These are phyloP conservation scores for Rhopalosiphum padi DNA, from an alignment of 1,140 invertebrate species.

Conservation along the genomic window DNA sequence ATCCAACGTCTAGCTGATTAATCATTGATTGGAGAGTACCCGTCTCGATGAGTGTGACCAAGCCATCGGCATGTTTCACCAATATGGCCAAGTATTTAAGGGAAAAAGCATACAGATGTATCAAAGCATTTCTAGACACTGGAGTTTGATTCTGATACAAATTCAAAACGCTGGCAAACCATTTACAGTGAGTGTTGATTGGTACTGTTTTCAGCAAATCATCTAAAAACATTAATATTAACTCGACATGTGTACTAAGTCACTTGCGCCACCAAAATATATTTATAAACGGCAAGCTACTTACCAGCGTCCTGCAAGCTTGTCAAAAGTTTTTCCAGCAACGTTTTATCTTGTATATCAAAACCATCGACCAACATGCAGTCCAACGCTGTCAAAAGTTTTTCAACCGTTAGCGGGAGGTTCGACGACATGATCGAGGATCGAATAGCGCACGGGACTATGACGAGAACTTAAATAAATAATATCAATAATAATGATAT, in stretches of 20 bases:
- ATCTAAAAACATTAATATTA: neutral
- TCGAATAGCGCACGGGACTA: neutral
- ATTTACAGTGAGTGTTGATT: neutral
- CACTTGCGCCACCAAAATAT: neutral
- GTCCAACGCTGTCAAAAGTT: neutral
- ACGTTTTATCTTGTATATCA: slow-evolving; percentile 22
- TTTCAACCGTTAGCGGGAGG: neutral
- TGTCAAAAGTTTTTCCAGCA: slow-evolving; percentile 39
- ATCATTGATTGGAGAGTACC: neutral
- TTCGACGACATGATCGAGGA: neutral
- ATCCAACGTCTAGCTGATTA: neutral
- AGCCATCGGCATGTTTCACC: neutral
- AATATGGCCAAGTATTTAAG: slow-evolving; percentile 44
- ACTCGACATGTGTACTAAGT: neutral
- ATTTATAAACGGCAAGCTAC: neutral
- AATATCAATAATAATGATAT: neutral
- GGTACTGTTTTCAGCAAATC: neutral
- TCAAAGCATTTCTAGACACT: neutral
- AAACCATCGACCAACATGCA: slow-evolving; percentile 26
- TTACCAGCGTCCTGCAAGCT: neutral
- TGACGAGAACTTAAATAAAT: neutral
- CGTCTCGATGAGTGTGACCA: neutral
- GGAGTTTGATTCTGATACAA: neutral
- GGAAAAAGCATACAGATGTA: slow-evolving; percentile 8
- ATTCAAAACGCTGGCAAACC: neutral